These are phyloP conservation scores for Lucinisca nassula DNA, from an alignment of 2,888 invertebrate species.

Conservation along the genomic window DNA sequence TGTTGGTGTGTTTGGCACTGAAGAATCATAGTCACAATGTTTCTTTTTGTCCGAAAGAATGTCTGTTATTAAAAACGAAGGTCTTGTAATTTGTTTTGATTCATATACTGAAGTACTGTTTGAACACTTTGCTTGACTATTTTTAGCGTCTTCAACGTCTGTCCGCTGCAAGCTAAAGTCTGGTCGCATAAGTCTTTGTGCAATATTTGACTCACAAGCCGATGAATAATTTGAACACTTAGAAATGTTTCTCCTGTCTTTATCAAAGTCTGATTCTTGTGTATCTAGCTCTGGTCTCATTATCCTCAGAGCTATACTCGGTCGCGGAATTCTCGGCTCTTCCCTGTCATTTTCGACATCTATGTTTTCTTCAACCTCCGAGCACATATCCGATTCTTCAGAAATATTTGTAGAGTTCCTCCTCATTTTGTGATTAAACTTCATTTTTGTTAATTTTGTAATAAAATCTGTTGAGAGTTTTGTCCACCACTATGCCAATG, in stretches of 20 bases:
- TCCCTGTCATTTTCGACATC: constrained; percentile 43
- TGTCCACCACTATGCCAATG: too few species aligned
- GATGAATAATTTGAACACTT: constrained; percentile 5
- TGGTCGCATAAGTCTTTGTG: constrained; percentile 1
- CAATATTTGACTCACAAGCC: not conserved
- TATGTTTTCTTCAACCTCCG: constrained; percentile 59
- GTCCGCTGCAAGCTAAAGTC: not conserved
- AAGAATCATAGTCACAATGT: not conserved
- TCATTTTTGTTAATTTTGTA: too few species aligned
- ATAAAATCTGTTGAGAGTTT: too few species aligned
- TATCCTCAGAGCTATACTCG: not conserved
- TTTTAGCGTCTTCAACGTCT: not conserved
- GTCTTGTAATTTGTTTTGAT: constrained; percentile 52
- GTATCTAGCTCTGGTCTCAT: constrained; percentile 7
- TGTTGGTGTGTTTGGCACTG: constrained; percentile 7
- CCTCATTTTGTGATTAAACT: constrained; percentile 28
- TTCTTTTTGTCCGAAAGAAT: constrained; percentile 68
- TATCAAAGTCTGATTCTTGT: not conserved
- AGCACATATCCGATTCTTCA: constrained; percentile 59
- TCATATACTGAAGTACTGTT: not conserved
- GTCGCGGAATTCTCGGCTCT: not conserved
- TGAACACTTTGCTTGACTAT: constrained; percentile 15
- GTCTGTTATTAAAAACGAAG: constrained; percentile 79
- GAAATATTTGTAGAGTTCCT: constrained; percentile 57
- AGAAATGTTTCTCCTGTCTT: not conserved